These are phyloP conservation scores for Xestia rhomboidea DNA, from an alignment of 2,888 invertebrate genomes.

Conservation along the genomic window DNA sequence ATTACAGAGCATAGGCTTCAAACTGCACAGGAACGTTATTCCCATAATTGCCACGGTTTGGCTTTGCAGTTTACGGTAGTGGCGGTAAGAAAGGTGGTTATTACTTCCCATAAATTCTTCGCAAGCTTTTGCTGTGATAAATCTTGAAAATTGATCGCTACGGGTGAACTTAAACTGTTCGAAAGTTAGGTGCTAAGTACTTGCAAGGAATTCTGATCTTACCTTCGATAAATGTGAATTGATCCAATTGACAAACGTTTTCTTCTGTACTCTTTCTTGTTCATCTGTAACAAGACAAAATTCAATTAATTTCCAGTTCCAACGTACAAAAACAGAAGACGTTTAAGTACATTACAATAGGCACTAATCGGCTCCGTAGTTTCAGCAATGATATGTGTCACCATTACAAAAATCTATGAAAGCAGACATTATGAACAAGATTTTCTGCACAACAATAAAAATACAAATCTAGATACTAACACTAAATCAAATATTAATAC, in stretches of 20 bases:
- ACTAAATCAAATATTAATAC: constrained; percentile 33
- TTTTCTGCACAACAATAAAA: background rate
- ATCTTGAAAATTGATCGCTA: constrained; percentile 11
- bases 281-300: constrained; percentile 95
- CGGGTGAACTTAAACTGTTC: background rate
- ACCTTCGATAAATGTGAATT: constrained; percentile 99
- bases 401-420: background rate
- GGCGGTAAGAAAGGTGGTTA: constrained; percentile 28
- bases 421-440: background rate
- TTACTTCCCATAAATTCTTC: constrained; percentile 43
- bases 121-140: constrained; percentile 15
- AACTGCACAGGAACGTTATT: constrained; percentile 2
- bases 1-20: constrained; percentile 8
- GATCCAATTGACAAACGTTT: constrained; percentile 99
- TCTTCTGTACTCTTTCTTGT: constrained; percentile 99
- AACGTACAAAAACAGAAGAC: background rate
- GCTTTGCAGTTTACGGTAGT: background rate
- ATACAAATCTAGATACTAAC: constrained; percentile 5
- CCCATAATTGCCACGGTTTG: constrained; percentile 20
- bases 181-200: constrained; percentile 4
- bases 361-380: too few relatives aligned
- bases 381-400: background rate
- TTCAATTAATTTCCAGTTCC: background rate
- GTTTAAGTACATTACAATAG: background rate
- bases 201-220: constrained; percentile 70